A percentile compares a stretch with the other conserved stretches of the same genome.
These are phyloP conservation scores for Pseudorhiza aurosa DNA, from an alignment of 30 jellyfish, hydroid and myxozoan genomes.

Conservation along the genomic window DNA sequence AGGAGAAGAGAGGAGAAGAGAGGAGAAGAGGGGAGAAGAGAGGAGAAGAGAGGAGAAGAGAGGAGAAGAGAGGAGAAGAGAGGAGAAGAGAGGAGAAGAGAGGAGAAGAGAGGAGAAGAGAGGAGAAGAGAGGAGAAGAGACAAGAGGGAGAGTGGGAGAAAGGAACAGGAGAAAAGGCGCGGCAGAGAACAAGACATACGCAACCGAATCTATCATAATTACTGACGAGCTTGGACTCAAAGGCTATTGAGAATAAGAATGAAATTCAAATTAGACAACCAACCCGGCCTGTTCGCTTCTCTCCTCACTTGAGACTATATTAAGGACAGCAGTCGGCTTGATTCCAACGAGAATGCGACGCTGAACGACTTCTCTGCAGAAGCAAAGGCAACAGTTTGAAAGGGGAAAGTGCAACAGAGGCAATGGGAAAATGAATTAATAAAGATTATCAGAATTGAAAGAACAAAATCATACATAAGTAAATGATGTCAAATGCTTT, in stretches of 20 bases:
- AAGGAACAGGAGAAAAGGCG: not conserved
- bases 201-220: not conserved
- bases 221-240: not conserved
- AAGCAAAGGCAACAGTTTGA: not conserved
- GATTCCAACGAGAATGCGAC: slow-evolving; percentile 21
- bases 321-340: slow-evolving; percentile 68
- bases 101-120: not conserved
- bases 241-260: not conserved
- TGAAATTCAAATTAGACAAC: not conserved
- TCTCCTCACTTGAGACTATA: slow-evolving; percentile 54
- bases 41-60: too few species aligned
- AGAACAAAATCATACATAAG: not conserved
- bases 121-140: not conserved
- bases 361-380: slow-evolving; percentile 42
- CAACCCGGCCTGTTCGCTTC: slow-evolving; percentile 64
- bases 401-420: not conserved
- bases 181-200: not conserved
- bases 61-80: not conserved
- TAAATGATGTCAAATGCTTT: not conserved
- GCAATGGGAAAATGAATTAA: not conserved
- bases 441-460: not conserved
- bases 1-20: too few species aligned
- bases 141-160: not conserved
- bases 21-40: too few species aligned
- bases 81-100: not conserved